Evolutionary conservation across 2,888 invertebrate genomes (phyloP).

Genomic region (Pimpla rufipes): DNA sequence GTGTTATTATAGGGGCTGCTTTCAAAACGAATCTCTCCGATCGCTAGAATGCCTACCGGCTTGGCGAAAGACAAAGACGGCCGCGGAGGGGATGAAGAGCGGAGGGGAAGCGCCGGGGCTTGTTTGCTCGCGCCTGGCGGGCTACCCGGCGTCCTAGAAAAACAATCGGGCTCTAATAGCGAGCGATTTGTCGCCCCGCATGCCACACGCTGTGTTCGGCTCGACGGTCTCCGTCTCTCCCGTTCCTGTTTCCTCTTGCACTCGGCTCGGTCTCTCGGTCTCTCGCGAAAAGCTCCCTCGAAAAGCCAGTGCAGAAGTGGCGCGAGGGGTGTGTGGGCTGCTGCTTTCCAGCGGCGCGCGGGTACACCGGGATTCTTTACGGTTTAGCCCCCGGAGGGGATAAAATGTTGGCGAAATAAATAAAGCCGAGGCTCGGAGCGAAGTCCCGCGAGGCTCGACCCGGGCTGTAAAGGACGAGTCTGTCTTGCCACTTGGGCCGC

Average conservation of each 20-base stretch:
- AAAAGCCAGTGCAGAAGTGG: background rate
- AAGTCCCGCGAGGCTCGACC: constrained; percentile 62
- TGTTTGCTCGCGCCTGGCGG: constrained; percentile 58
- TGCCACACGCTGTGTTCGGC: constrained; percentile 37
- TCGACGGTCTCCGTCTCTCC: constrained; percentile 11
- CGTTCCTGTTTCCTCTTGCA: constrained; percentile 4
- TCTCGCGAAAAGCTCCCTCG: constrained; percentile 32
- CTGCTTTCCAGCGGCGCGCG: constrained; percentile 25
- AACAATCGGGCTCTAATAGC: constrained; percentile 73
- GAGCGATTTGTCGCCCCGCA: constrained; percentile 69
- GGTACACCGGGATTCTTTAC: constrained; percentile 63
- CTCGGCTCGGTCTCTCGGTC: background rate
- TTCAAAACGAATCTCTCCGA: constrained; percentile 53
- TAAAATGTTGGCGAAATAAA: constrained; percentile 67
- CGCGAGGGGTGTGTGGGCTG: background rate
- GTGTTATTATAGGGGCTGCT: constrained; percentile 59
- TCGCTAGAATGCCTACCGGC: constrained; percentile 33
- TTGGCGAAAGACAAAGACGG: constrained; percentile 13
- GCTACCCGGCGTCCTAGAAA: constrained; percentile 63
- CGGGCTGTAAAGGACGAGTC: constrained; percentile 61
- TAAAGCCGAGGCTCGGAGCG: constrained; percentile 54
- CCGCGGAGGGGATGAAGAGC: constrained; percentile 4
- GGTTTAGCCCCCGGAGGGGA: constrained; percentile 49
- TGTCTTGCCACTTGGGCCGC: constrained; percentile 42
- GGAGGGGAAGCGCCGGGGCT: constrained; percentile 35